phyloP scores from a whole-genome alignment of 2,888 invertebrate species.

The Thecophora atra region DNA sequence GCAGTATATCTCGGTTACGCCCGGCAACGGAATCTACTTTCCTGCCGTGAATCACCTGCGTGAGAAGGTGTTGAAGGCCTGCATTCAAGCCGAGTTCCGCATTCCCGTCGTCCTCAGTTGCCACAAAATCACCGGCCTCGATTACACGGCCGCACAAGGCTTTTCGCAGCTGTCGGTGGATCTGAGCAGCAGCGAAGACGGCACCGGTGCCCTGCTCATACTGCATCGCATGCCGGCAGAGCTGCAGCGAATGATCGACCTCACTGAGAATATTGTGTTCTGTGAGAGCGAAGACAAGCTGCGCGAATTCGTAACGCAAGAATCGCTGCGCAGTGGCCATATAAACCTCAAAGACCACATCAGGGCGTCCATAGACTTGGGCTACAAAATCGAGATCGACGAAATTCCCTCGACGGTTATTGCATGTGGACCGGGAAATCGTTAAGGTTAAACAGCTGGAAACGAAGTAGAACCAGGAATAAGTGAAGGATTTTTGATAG shows the following conservation, averaged over 20 bases:
- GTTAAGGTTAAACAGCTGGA: no score
- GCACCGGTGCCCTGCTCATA: conserved; percentile 56
- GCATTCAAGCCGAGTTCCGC: conserved; percentile 65
- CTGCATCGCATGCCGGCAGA: conserved; percentile 55
- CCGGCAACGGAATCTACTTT: conserved; percentile 77
- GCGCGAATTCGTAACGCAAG: conserved; percentile 62
- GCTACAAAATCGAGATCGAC: conserved; percentile 63
- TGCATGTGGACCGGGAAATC: no score
- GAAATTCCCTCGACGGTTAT: no score
- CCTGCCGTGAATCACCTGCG: conserved; percentile 76
- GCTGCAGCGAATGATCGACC: conserved; percentile 60
- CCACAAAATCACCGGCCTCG: conserved; percentile 72
- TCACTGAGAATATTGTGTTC: conserved; percentile 61
- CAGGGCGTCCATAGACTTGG: conserved; percentile 64
- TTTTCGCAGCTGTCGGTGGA: conserved; percentile 61
- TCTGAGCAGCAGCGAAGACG: conserved; percentile 53
- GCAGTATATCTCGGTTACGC: conserved; percentile 72
- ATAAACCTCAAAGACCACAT: conserved; percentile 64
- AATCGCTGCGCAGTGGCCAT: conserved; percentile 61
- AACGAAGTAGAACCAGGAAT: no score
- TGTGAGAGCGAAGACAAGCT: conserved; percentile 60
- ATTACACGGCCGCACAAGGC: conserved; percentile 74
- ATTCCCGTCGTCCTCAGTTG: conserved; percentile 75
- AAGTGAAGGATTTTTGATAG: no score
- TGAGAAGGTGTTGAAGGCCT: conserved; percentile 69